Conservation (phyloP, 2,888 invertebrate species). For the Rotaria magnacalcarata region DNA sequence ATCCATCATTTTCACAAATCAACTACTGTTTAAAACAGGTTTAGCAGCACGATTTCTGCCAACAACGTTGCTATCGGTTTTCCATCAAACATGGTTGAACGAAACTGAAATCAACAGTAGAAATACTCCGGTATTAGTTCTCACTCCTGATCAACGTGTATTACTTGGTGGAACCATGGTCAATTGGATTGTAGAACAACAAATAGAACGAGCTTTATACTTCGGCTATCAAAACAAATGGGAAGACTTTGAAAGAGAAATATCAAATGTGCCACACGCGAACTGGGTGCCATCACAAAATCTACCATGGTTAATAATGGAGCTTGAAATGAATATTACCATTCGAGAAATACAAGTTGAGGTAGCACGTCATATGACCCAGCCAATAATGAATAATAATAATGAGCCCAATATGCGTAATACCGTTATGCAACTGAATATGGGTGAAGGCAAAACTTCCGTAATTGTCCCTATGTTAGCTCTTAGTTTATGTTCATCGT, state of each 20-base stretch:
- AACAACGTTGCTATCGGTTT: neutral
- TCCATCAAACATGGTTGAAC: neutral
- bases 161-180: neutral
- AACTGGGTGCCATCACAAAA: neutral
- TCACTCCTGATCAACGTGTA: neutral
- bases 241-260: constrained; percentile 1
- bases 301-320: neutral
- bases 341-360: constrained; percentile 7
- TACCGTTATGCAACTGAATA: constrained; percentile 1
- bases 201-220: neutral
- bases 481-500: neutral
- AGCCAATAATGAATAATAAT: neutral
- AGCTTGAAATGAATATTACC: neutral
- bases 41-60: neutral
- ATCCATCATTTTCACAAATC: neutral
- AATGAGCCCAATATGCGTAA: neutral
- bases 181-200: constrained; percentile 7
- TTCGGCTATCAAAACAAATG: neutral
- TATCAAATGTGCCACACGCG: neutral
- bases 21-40: neutral
- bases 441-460: neutral
- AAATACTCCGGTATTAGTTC: too few species aligned
- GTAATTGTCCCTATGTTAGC: neutral
- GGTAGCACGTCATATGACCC: neutral
- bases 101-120: too few species aligned